Percentiles rank a stretch among this genome's conserved stretches.
phyloP scores from a whole-genome alignment of 2,113 vertebrate genomes.

The Motacilla alba region DNA sequence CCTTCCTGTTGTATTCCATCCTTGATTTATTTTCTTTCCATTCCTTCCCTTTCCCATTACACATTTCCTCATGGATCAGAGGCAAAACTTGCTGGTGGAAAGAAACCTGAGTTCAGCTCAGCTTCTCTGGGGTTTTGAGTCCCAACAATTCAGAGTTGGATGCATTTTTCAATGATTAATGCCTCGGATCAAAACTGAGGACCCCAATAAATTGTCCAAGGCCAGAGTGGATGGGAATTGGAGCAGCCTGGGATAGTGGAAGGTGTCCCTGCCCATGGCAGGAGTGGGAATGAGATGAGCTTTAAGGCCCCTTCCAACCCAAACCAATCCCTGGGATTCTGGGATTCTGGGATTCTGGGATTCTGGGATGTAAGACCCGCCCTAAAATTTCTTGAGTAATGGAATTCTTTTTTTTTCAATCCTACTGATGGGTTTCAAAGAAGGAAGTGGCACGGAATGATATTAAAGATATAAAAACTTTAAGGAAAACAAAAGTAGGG shows the following conservation, averaged over 20 bases:
- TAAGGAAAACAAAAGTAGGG: neutral
- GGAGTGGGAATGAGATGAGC: neutral
- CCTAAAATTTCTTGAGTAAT: neutral
- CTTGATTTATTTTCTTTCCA: neutral
- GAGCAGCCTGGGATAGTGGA: neutral
- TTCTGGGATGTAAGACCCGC: neutral
- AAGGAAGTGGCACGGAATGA: accelerated
- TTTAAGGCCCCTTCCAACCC: neutral
- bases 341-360: neutral
- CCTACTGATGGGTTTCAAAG: neutral
- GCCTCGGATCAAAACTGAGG: neutral
- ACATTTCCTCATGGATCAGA: neutral
- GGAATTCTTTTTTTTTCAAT: neutral
- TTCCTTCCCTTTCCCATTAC: neutral
- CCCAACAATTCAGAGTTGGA: neutral
- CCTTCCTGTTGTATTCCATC: neutral
- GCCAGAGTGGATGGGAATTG: neutral
- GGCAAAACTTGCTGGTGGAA: neutral
- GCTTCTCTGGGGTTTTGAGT: neutral
- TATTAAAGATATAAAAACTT: accelerated
- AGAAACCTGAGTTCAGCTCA: neutral
- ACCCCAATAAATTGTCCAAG: neutral
- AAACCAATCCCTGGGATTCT: neutral
- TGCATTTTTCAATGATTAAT: neutral
- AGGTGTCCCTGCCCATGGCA: neutral